Evolutionary conservation across 2,113 vertebrate species (phyloP).

Genomic region (Asarcornis scutulata): DNA sequence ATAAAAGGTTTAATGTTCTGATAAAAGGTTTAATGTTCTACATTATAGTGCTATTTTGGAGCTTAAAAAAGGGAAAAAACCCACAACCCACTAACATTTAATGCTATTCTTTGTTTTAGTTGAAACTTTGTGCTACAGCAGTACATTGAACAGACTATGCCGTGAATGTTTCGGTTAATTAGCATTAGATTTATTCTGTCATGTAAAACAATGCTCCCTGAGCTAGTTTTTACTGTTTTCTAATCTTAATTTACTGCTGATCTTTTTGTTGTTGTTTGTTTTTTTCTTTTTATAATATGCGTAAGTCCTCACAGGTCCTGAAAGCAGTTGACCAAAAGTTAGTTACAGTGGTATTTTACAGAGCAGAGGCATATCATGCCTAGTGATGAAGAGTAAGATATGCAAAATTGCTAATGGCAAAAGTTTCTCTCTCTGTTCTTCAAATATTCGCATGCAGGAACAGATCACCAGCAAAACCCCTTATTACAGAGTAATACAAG

Average conservation of each 20-base stretch:
- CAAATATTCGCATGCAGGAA: not conserved
- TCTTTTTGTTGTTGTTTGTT: not conserved
- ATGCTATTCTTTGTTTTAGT: not conserved
- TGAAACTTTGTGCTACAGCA: not conserved
- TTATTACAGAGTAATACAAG: not conserved
- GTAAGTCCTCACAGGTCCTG: not conserved
- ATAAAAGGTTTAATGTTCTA: not conserved
- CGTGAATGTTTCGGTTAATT: not conserved
- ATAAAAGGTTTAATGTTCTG: not conserved
- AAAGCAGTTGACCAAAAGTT: not conserved
- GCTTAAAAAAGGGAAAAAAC: not conserved
- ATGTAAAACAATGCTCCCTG: not conserved
- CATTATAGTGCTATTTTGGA: not conserved
- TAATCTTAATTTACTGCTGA: not conserved
- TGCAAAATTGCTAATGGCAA: not conserved
- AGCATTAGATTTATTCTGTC: not conserved
- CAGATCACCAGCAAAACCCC: not conserved
- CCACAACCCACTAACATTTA: not conserved
- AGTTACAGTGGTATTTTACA: not conserved
- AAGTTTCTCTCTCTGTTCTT: conserved; percentile 4
- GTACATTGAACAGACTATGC: not conserved
- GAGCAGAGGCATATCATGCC: not conserved
- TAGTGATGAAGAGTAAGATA: no score
- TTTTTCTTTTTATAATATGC: not conserved
- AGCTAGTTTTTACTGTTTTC: not conserved